Evolutionary conservation across 2,113 vertebrate species (phyloP).

Genomic region (Phrynocephalus versicolor): DNA sequence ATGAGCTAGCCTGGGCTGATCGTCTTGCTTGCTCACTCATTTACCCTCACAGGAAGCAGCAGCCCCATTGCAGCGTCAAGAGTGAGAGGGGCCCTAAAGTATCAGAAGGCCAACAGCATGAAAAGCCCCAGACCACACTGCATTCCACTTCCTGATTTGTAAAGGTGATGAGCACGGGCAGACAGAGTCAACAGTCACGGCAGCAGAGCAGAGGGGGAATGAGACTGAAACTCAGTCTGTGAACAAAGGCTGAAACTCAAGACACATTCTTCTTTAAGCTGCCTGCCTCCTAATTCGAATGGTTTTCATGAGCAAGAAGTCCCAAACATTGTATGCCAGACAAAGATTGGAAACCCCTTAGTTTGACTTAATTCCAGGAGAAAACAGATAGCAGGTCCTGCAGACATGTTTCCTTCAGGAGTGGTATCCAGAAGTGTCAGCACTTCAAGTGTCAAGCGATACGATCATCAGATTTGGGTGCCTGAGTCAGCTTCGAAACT

Average conservation of each 20-base stretch:
- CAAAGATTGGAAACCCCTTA: neutral
- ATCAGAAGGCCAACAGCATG: conserved; percentile 57
- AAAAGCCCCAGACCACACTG: conserved; percentile 67
- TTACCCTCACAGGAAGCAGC: conserved; percentile 70
- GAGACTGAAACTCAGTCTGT: conserved; percentile 10
- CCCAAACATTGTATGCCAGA: neutral
- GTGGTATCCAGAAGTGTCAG: neutral
- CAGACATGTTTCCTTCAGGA: neutral
- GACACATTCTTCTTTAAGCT: neutral
- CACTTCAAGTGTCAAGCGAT: neutral
- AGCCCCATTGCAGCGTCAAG: conserved; percentile 59
- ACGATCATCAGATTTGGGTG: neutral
- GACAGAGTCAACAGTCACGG: conserved; percentile 57
- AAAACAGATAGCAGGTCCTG: too few relatives aligned
- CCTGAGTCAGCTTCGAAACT: neutral
- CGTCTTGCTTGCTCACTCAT: conserved; percentile 12
- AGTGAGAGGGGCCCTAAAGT: conserved; percentile 54
- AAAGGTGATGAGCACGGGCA: conserved; percentile 50
- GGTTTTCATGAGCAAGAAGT: neutral
- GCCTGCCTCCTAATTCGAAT: neutral
- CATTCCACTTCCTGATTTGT: conserved; percentile 66
- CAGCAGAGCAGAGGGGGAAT: conserved; percentile 10
- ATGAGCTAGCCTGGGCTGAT: fast-evolving
- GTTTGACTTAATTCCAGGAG: neutral
- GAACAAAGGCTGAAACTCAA: neutral